phyloP scores from a whole-genome alignment of 1,140 invertebrate genomes.

The Caenorhabditis inopinata region DNA sequence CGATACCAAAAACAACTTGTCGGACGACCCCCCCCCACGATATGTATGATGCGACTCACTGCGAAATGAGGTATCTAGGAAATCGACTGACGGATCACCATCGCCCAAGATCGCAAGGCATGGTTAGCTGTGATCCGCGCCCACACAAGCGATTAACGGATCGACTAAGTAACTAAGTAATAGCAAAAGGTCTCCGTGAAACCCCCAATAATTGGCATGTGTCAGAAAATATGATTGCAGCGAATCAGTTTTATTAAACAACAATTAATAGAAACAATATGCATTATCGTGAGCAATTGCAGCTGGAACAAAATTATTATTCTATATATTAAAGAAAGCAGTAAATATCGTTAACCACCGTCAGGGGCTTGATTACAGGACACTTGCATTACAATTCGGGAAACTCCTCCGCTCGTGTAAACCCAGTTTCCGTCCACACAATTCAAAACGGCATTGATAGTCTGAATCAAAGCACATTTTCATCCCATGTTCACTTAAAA shows the following conservation, averaged over 20 bases:
- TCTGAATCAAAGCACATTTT: not conserved
- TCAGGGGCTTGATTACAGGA: constrained; percentile 24
- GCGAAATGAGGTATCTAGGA: not conserved
- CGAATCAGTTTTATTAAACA: constrained; percentile 12
- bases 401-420: constrained; percentile 4
- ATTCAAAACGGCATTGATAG: not conserved
- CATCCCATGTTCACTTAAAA: not conserved
- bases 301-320: not conserved
- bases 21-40: too few relatives aligned
- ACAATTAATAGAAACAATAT: constrained; percentile 12
- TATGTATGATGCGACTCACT: too few relatives aligned
- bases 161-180: too few relatives aligned
- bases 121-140: too few relatives aligned
- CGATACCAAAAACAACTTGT: too few relatives aligned
- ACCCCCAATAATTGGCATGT: too few relatives aligned
- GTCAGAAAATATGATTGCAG: not conserved
- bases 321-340: not conserved
- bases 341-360: not conserved
- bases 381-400: constrained; percentile 6
- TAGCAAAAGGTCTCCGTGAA: too few relatives aligned
- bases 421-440: constrained; percentile 31
- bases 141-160: too few relatives aligned
- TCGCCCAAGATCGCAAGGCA: too few relatives aligned
- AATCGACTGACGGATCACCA: too few relatives aligned
- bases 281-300: constrained; percentile 1